Percentiles rank a stretch among this genome's conserved stretches.
phyloP scores from a whole-genome alignment of 2,113 vertebrate species.

The Grus americana region DNA sequence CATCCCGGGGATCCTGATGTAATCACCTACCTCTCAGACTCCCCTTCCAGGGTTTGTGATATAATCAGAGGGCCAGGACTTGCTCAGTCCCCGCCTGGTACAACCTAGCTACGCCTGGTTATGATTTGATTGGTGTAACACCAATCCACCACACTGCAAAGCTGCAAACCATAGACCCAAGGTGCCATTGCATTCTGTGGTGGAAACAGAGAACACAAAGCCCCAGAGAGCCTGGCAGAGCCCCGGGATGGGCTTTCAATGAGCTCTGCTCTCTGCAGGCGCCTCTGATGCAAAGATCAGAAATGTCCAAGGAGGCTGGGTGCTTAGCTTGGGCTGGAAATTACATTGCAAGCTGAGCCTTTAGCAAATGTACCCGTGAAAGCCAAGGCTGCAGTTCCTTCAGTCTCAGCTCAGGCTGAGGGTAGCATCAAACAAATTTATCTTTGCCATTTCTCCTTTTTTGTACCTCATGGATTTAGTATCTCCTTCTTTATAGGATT shows the following conservation, averaged over 20 bases:
- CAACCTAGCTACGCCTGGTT: not conserved
- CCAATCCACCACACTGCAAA: not conserved
- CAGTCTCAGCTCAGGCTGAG: not conserved
- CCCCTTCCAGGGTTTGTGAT: not conserved
- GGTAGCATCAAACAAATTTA: not conserved
- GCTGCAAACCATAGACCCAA: not conserved
- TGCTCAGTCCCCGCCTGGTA: not conserved
- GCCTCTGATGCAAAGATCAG: not conserved
- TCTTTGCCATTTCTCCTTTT: not conserved
- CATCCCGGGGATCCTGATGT: not conserved
- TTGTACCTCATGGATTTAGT: not conserved
- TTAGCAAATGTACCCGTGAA: not conserved
- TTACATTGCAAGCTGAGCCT: not conserved
- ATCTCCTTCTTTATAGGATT: not conserved
- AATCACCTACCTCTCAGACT: not conserved
- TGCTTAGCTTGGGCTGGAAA: not conserved
- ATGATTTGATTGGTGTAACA: not conserved
- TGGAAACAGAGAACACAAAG: not conserved
- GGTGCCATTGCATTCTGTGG: not conserved
- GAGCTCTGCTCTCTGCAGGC: not conserved
- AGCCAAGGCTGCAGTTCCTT: not conserved
- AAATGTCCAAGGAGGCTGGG: not conserved
- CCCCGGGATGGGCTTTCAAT: not conserved
- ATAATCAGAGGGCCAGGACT: not conserved
- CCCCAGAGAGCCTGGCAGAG: not conserved